phyloP scores from a whole-genome alignment of 2,888 invertebrate species.

The Drosophila helvetica region DNA sequence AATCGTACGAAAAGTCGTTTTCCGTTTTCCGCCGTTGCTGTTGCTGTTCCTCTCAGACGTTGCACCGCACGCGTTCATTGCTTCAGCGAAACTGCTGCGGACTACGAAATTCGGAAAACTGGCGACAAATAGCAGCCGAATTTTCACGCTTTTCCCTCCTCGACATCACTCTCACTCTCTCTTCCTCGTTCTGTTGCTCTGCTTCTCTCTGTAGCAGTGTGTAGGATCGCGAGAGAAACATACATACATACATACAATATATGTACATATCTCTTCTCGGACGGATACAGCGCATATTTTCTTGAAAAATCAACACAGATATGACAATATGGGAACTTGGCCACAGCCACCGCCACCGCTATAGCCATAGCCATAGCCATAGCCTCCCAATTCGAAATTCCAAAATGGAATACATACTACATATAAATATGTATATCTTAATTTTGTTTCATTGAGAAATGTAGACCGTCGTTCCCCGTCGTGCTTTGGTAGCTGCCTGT shows the following conservation, averaged over 20 bases:
- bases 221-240: slow-evolving; percentile 46
- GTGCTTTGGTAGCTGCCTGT: slow-evolving; percentile 13
- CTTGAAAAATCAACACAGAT: slow-evolving; percentile 55
- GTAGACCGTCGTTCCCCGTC: slow-evolving; percentile 23
- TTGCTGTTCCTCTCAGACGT: slow-evolving; percentile 19
- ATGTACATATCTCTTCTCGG: slow-evolving; percentile 24
- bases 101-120: slow-evolving; percentile 37
- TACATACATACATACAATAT: slow-evolving; percentile 22
- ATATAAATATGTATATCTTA: slow-evolving; percentile 4
- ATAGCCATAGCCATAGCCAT: too few relatives aligned
- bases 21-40: slow-evolving; percentile 40
- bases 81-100: slow-evolving; percentile 67
- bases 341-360: slow-evolving; percentile 5
- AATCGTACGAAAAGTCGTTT: slow-evolving; percentile 68
- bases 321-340: slow-evolving; percentile 47
- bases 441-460: slow-evolving; percentile 70
- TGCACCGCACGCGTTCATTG: slow-evolving; percentile 77
- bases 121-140: slow-evolving; percentile 58
- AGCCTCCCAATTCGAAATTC: slow-evolving; percentile 29
- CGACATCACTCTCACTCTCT: slow-evolving; percentile 19
- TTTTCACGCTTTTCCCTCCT: slow-evolving; percentile 55
- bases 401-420: slow-evolving; percentile 22
- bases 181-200: slow-evolving; percentile 4
- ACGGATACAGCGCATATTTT: slow-evolving; percentile 72
- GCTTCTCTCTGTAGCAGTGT: slow-evolving; percentile 2